Evolutionary conservation across 2,113 vertebrate species (phyloP), one percentile per base, ranked within the genome.

Genomic region (Oncorhynchus clarkii): DNA sequence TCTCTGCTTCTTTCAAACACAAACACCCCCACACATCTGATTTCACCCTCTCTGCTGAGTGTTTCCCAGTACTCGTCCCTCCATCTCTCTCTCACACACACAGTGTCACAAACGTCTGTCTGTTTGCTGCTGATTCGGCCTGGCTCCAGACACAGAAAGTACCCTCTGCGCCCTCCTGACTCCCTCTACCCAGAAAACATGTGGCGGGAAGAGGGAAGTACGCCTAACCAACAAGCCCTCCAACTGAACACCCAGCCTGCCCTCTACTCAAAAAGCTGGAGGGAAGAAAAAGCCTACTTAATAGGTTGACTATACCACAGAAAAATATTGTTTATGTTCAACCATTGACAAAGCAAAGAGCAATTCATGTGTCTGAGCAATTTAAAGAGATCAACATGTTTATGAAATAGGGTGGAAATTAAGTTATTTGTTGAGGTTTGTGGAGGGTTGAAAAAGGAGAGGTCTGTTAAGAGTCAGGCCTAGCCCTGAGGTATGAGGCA

Each of bases 201-300:
- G 80, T 67, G 69, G 85, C 14, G 27, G 82, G 76, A 74, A 77
- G 73, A 84, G 64, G 84, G 81, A 82, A 87, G 72, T 68, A 29
- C 60, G 82, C 71, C 77, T 70, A 66, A 70, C 59, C 75, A 78
- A 67, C 77, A 67, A 81, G 87, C 80, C 84, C 80, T 29, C 80
- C 75, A 39, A 75, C 67, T 84, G 85, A 86, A 86, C 89, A 86
- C 82, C 79, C 78, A 16, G 14, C 16, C 51, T 70, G 29, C 77
- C 78, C 82, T n/a, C 80, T 82, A 78, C 31, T 77, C 74, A 88
- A 89, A 90, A 85, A 87, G 76, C 74, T 81, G 70, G 72, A 85
- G 72, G 64, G 22, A 79, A 64, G 27, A 5, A 31, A 71, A 54
- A 72, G 3, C 60, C 70, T 67, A 69, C 26, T 73, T 31, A 26